These are phyloP conservation scores for Scaeva pyrastri DNA, from an alignment of 2,888 invertebrate genomes.

Conservation along the genomic window DNA sequence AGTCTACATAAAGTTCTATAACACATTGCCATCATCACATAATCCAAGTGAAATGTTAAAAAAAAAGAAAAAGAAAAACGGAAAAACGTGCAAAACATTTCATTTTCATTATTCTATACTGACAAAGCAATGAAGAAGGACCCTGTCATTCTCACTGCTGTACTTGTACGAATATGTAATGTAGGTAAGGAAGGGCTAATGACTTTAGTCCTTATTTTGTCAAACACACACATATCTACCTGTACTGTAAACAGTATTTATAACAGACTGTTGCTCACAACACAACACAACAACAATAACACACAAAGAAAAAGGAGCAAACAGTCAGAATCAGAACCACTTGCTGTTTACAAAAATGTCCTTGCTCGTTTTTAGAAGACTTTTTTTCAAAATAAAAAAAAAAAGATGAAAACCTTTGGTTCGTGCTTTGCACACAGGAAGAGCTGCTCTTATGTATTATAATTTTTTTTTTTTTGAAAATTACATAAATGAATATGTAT, in stretches of 20 bases:
- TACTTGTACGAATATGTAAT: too few relatives aligned
- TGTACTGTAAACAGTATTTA: slow-evolving; percentile 1
- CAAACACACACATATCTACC: not conserved
- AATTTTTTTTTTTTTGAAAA: not conserved
- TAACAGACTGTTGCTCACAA: slow-evolving; percentile 50
- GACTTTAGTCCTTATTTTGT: not conserved
- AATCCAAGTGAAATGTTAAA: not conserved
- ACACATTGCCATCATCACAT: not conserved
- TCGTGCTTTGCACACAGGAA: slow-evolving; percentile 17
- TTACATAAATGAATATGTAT: too few relatives aligned
- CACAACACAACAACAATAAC: too few relatives aligned
- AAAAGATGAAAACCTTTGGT: slow-evolving; percentile 13
- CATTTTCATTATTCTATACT: slow-evolving; percentile 38
- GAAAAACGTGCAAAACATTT: slow-evolving; percentile 42
- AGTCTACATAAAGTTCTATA: not conserved
- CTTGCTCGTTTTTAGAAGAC: too few relatives aligned
- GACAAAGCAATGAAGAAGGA: slow-evolving; percentile 27
- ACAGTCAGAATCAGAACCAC: slow-evolving; percentile 38
- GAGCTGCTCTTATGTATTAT: slow-evolving; percentile 39
- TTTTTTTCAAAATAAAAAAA: not conserved
- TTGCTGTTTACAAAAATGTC: slow-evolving; percentile 49
- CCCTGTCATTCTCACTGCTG: slow-evolving; percentile 30
- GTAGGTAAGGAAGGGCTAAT: not conserved
- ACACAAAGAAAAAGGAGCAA: slow-evolving; percentile 23
- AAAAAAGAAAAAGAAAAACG: slow-evolving; percentile 24